A percentile compares a stretch with the other conserved stretches of the same genome.
phyloP scores from a whole-genome alignment of 2,888 invertebrate species.

The Platycheirus rosarum region DNA sequence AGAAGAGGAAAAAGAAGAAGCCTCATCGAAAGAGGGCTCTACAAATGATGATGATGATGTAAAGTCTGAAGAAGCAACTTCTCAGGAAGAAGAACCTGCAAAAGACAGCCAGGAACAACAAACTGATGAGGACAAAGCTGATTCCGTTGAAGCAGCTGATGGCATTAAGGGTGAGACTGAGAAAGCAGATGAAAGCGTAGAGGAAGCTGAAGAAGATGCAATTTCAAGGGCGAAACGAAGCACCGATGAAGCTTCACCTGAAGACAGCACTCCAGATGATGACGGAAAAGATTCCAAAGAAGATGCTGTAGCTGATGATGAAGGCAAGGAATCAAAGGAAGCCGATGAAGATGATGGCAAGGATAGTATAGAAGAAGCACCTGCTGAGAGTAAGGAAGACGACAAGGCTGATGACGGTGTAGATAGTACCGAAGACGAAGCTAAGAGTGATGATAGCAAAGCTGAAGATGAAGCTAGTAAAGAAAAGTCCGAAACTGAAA shows the following conservation, averaged over 20 bases:
- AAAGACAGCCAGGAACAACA: slow-evolving; percentile 83
- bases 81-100: slow-evolving; percentile 81
- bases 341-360: slow-evolving; percentile 77
- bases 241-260: slow-evolving; percentile 79
- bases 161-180: slow-evolving; percentile 76
- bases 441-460: slow-evolving; percentile 81
- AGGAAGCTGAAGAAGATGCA: slow-evolving; percentile 72
- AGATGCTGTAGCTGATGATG: slow-evolving; percentile 77
- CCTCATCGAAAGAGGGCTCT: slow-evolving; percentile 80
- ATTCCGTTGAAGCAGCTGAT: slow-evolving; percentile 76
- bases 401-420: slow-evolving; percentile 76
- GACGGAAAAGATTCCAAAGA: slow-evolving; percentile 78
- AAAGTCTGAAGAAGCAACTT: slow-evolving; percentile 44
- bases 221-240: slow-evolving; percentile 76
- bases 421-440: slow-evolving; percentile 79
- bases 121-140: slow-evolving; percentile 52
- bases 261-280: slow-evolving; percentile 79
- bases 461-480: slow-evolving; percentile 78
- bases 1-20: slow-evolving; percentile 79
- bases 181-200: slow-evolving; percentile 79
- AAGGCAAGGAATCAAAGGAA: slow-evolving; percentile 60
- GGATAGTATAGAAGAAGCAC: slow-evolving; percentile 77
- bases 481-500: slow-evolving; percentile 77
- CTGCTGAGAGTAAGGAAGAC: slow-evolving; percentile 69
- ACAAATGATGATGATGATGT: slow-evolving; percentile 78